Conservation (phyloP, 2,797 vertebrate species). For the Hyperoplus lanceolatus region DNA sequence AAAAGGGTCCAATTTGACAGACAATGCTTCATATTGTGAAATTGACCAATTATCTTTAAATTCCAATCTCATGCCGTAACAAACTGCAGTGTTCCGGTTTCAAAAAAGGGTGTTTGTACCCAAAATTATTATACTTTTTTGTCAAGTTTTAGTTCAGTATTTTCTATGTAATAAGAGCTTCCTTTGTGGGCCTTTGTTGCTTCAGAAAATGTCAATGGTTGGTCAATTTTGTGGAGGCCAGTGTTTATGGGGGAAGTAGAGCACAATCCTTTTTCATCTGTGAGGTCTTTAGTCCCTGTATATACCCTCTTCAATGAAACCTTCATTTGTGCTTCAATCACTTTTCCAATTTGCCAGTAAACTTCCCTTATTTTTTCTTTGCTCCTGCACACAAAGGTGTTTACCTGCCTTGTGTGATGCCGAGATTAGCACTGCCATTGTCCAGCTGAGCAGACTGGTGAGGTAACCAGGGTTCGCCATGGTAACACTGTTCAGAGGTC, state of each 20-base stretch:
- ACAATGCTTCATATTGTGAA: constrained; percentile 3
- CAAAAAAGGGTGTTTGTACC: background rate
- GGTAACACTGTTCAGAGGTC: constrained; percentile 74
- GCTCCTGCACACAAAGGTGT: constrained; percentile 64
- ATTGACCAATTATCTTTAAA: constrained; percentile 29
- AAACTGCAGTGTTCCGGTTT: background rate
- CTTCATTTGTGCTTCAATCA: constrained; percentile 53
- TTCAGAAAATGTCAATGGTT: constrained; percentile 8
- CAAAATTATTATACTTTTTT: background rate
- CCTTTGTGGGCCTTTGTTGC: background rate
- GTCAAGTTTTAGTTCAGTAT: background rate
- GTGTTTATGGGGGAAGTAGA: constrained; percentile 64
- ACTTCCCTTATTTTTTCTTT: constrained; percentile 59
- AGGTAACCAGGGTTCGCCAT: constrained; percentile 64
- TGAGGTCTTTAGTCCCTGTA: constrained; percentile 42
- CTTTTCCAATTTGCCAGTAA: constrained; percentile 52
- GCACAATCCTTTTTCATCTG: constrained; percentile 41
- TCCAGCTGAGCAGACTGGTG: constrained; percentile 47
- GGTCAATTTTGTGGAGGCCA: constrained; percentile 33
- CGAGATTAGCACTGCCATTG: constrained; percentile 68
- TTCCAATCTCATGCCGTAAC: constrained; percentile 39
- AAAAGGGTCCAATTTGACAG: constrained; percentile 16
- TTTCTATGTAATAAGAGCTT: constrained; percentile 32
- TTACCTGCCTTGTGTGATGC: constrained; percentile 65
- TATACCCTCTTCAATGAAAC: constrained; percentile 34